Evolutionary conservation across 2,888 invertebrate species (phyloP).

Genomic region (Aphelenchoides bicaudatus): DNA sequence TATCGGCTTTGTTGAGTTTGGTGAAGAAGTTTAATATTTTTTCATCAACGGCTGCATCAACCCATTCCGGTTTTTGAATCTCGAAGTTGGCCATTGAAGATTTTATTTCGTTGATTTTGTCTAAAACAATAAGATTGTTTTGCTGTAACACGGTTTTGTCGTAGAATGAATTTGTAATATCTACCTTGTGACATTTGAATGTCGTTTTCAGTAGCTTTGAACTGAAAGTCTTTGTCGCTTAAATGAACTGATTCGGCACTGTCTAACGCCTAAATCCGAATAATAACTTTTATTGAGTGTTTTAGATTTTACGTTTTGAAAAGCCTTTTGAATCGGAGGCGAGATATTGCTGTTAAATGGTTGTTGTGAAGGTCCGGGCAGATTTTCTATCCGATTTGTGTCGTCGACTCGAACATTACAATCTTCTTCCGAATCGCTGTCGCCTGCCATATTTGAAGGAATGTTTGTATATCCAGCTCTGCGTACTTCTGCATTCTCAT

Average conservation of each 20-base stretch:
- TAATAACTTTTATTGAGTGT: neutral
- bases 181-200: constrained; percentile 5
- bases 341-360: neutral
- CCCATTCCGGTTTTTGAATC: constrained; percentile 12
- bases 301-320: constrained; percentile 10
- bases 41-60: neutral
- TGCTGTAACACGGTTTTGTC: neutral
- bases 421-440: constrained; percentile 10
- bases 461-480: constrained; percentile 27
- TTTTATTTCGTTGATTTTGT: constrained; percentile 16
- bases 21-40: constrained; percentile 11
- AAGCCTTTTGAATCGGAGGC: constrained; percentile 15
- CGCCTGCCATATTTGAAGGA: constrained; percentile 20
- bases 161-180: neutral
- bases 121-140: neutral
- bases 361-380: neutral
- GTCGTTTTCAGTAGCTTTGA: constrained; percentile 5
- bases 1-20: no score
- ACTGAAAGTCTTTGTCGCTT: constrained; percentile 21
- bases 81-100: constrained; percentile 1
- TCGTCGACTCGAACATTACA: neutral
- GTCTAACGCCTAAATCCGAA: constrained; percentile 19
- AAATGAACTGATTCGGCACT: constrained; percentile 24
- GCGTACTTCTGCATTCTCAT: constrained; percentile 16
- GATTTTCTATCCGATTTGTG: constrained; percentile 13